A percentile compares a stretch with the other conserved stretches of the same genome.
Conservation (phyloP, 2,888 invertebrate genomes). For the Cotesia congregata region DNA sequence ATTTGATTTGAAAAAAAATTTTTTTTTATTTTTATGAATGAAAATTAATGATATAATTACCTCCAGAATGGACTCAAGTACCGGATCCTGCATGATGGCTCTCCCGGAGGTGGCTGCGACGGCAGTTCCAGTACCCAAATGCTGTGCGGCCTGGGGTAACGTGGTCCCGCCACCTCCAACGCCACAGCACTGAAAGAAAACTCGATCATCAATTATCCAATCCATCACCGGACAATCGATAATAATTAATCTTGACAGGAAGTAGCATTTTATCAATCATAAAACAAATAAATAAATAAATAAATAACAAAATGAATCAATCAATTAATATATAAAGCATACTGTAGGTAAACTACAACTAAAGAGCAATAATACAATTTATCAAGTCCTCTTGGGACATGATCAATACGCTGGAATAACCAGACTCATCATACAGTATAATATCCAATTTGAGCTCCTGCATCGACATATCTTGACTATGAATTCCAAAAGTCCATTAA, state of each 20-base stretch:
- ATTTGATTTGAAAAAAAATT: too few relatives aligned
- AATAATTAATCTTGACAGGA: not conserved
- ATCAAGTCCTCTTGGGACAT: constrained; percentile 22
- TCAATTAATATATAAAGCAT: not conserved
- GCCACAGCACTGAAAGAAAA: constrained; percentile 67
- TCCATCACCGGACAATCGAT: not conserved
- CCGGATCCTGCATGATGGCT: constrained; percentile 68
- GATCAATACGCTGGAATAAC: constrained; percentile 19
- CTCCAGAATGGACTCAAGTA: constrained; percentile 67
- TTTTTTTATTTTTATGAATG: not conserved
- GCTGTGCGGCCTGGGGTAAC: constrained; percentile 67
- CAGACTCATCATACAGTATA: not conserved
- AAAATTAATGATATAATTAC: constrained; percentile 49
- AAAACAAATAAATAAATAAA: not conserved
- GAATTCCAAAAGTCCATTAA: constrained; percentile 7
- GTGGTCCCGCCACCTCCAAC: constrained; percentile 70
- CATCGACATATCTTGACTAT: constrained; percentile 14
- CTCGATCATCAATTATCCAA: not conserved
- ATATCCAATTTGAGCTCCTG: not conserved
- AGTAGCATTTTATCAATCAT: constrained; percentile 7
- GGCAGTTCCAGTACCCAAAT: constrained; percentile 66
- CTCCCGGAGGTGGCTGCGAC: constrained; percentile 62
- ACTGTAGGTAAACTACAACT: constrained; percentile 4
- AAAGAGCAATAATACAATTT: constrained; percentile 15
- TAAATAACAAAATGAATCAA: not conserved